phyloP scores from a whole-genome alignment of 2,888 invertebrate genomes.

The Dynastes maya region DNA sequence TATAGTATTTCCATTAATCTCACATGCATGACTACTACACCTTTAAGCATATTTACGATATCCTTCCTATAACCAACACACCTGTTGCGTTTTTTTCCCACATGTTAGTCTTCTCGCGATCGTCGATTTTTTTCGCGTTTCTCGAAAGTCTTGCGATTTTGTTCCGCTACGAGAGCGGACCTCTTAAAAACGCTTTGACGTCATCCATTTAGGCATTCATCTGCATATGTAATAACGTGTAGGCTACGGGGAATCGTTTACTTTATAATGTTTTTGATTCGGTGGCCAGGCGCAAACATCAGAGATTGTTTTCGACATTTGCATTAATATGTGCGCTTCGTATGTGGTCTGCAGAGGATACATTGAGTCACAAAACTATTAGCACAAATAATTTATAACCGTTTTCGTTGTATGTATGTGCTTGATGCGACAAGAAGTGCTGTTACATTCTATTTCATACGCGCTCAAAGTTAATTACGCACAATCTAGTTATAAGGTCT shows the following conservation, averaged over 20 bases:
- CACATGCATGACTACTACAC: neutral
- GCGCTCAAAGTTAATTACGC: too few species aligned
- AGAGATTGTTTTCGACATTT: constrained; percentile 9
- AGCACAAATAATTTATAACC: neutral
- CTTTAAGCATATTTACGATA: neutral
- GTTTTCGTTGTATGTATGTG: neutral
- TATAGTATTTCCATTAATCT: neutral
- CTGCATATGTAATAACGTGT: constrained; percentile 17
- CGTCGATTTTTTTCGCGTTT: neutral
- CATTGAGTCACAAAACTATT: constrained; percentile 10
- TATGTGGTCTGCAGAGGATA: neutral
- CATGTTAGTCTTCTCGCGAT: neutral
- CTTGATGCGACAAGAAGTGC: too few species aligned
- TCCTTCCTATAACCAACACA: neutral
- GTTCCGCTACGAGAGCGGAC: neutral
- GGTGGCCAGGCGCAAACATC: constrained; percentile 7
- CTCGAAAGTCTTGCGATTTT: neutral
- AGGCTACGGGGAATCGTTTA: constrained; percentile 10
- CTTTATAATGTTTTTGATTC: constrained; percentile 18
- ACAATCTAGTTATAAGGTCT: too few species aligned
- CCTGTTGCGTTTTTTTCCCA: neutral
- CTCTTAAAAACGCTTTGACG: constrained; percentile 8
- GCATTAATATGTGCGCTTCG: too few species aligned
- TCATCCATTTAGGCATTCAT: constrained; percentile 27
- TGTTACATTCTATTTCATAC: too few species aligned